Conservation (phyloP, 2,113 vertebrate genomes). For the Dicerorhinus sumatrensis region DNA sequence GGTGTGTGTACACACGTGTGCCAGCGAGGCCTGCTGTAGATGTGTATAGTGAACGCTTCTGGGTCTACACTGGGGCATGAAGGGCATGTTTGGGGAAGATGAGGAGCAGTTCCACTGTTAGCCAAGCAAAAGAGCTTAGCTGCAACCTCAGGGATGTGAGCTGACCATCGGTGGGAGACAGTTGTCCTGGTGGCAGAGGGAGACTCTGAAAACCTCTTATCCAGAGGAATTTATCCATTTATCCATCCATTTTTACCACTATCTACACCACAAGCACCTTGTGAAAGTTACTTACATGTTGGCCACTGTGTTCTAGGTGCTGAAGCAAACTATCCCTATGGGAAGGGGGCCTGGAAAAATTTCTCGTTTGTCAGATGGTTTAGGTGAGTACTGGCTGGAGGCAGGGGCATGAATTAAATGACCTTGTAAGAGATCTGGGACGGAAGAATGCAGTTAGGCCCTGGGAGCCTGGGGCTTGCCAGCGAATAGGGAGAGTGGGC, state of each 20-base stretch:
- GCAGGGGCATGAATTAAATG: background rate
- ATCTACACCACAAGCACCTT: background rate
- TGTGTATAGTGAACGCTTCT: background rate
- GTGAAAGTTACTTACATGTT: background rate
- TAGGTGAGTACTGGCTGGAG: background rate
- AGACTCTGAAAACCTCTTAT: background rate
- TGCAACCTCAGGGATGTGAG: background rate
- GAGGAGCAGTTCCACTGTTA: background rate
- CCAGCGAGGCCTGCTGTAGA: background rate
- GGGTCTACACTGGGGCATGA: background rate
- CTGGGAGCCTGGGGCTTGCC: background rate
- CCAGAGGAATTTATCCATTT: background rate
- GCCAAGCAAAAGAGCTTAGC: background rate
- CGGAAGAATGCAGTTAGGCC: background rate
- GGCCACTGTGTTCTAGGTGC: background rate
- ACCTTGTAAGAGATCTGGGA: background rate
- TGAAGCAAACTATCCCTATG: background rate
- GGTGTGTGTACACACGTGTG: rapidly evolving
- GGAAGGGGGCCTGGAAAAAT: background rate
- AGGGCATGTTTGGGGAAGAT: background rate
- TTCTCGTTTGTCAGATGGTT: background rate
- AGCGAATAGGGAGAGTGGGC: background rate
- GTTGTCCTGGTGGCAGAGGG: background rate
- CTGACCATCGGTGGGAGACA: background rate
- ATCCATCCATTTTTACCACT: background rate